These are phyloP conservation scores for Hanleya hanleyi DNA, from an alignment of 2,888 invertebrate species.

Conservation along the genomic window DNA sequence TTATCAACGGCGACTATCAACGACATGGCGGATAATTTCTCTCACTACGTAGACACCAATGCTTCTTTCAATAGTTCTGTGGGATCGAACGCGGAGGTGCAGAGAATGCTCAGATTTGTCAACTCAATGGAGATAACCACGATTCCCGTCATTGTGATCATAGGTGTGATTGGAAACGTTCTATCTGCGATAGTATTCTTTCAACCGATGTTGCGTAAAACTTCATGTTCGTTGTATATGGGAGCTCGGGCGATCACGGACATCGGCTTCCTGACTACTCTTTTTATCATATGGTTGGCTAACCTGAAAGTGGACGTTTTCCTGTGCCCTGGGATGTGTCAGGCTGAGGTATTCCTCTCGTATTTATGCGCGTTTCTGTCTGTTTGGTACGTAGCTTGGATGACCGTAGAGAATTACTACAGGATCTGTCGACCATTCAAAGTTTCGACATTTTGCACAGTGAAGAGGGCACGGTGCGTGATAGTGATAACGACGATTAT, in stretches of 20 bases:
- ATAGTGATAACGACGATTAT: constrained; percentile 7
- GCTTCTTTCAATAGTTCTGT: neutral
- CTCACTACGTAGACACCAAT: too few species aligned
- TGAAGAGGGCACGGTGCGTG: constrained; percentile 15
- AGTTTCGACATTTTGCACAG: constrained; percentile 17
- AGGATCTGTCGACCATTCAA: constrained; percentile 28
- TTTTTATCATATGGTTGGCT: constrained; percentile 74
- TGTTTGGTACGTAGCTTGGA: constrained; percentile 34
- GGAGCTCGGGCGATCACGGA: constrained; percentile 86
- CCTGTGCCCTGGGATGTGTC: constrained; percentile 17
- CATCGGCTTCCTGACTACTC: constrained; percentile 82
- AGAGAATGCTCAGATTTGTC: neutral
- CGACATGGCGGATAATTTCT: too few species aligned
- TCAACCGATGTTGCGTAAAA: constrained; percentile 80
- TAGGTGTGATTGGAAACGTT: constrained; percentile 85
- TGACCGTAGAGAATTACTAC: constrained; percentile 35
- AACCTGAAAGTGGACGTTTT: constrained; percentile 30
- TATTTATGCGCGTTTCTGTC: constrained; percentile 32
- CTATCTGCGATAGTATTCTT: constrained; percentile 84
- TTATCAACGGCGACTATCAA: too few species aligned
- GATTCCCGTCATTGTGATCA: constrained; percentile 79
- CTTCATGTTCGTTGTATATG: constrained; percentile 85
- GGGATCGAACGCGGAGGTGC: neutral
- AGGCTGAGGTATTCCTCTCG: constrained; percentile 32
- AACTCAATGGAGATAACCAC: neutral